These are phyloP conservation scores for Ciconia nigra DNA, from an alignment of 2,797 vertebrate genomes.

Conservation along the genomic window DNA sequence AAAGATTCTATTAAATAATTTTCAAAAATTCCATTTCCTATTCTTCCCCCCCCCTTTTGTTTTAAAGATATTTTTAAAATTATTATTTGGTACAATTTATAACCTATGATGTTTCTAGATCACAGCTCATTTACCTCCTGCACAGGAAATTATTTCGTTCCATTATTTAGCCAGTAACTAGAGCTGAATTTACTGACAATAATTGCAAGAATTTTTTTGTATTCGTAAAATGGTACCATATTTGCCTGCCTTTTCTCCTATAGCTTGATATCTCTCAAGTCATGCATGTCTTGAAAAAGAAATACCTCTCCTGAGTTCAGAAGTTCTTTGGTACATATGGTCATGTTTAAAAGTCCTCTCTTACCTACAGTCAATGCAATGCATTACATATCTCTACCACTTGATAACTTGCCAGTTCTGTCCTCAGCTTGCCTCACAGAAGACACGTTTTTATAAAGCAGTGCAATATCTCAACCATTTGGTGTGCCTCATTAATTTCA, in stretches of 20 bases:
- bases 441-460: not conserved
- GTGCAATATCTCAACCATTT: not conserved
- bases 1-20: not conserved
- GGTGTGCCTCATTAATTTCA: constrained; percentile 43
- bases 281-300: not conserved
- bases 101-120: not conserved
- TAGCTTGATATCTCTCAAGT: not conserved
- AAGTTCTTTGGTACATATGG: not conserved
- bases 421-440: not conserved
- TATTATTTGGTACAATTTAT: not conserved
- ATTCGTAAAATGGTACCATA: not conserved
- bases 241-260: not conserved
- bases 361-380: not conserved
- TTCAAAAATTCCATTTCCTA: not conserved
- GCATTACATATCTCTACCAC: not conserved
- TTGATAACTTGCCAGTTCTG: not conserved
- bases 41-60: not conserved
- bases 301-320: not conserved
- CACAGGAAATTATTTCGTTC: not conserved
- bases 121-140: not conserved
- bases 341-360: not conserved
- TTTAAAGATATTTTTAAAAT: not conserved
- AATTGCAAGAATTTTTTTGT: not conserved
- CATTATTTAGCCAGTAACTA: not conserved
- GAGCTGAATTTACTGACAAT: not conserved